phyloP scores from a whole-genome alignment of 2,113 vertebrate species.

The Pleuronectes platessa region DNA sequence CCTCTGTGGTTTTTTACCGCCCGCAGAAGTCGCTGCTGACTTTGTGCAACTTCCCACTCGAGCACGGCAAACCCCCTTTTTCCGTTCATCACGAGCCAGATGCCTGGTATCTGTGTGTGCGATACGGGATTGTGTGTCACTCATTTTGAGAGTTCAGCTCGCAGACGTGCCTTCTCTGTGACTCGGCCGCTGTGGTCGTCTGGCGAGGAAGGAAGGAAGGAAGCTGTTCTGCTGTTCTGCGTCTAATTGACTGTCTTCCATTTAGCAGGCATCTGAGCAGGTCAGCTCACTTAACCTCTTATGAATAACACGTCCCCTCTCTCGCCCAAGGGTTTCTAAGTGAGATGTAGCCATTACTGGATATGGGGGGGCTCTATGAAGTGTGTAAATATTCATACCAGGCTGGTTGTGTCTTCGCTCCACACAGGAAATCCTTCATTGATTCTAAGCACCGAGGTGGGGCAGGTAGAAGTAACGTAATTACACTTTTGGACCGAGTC shows the following conservation, averaged over 20 bases:
- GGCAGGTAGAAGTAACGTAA: slow-evolving; percentile 47
- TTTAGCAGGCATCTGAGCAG: slow-evolving; percentile 72
- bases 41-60: background rate
- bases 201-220: slow-evolving; percentile 15
- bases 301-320: slow-evolving; percentile 73
- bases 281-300: slow-evolving; percentile 76
- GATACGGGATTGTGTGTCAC: background rate
- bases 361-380: slow-evolving; percentile 44
- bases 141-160: slow-evolving; percentile 16
- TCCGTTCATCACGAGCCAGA: too few species aligned
- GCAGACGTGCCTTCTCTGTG: slow-evolving; percentile 15
- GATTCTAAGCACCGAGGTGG: slow-evolving; percentile 16
- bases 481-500: slow-evolving; percentile 31
- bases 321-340: slow-evolving; percentile 60
- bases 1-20: background rate
- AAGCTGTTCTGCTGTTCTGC: slow-evolving; percentile 42
- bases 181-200: slow-evolving; percentile 8
- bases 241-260: slow-evolving; percentile 70
- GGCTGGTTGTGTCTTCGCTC: slow-evolving; percentile 29
- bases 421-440: slow-evolving; percentile 15
- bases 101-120: too few species aligned
- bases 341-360: slow-evolving; percentile 62
- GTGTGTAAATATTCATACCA: slow-evolving; percentile 71
- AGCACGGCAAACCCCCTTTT: background rate
- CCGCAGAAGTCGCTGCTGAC: background rate